Conservation (phyloP, 2,888 invertebrate genomes). For the Oligia strigilis region DNA sequence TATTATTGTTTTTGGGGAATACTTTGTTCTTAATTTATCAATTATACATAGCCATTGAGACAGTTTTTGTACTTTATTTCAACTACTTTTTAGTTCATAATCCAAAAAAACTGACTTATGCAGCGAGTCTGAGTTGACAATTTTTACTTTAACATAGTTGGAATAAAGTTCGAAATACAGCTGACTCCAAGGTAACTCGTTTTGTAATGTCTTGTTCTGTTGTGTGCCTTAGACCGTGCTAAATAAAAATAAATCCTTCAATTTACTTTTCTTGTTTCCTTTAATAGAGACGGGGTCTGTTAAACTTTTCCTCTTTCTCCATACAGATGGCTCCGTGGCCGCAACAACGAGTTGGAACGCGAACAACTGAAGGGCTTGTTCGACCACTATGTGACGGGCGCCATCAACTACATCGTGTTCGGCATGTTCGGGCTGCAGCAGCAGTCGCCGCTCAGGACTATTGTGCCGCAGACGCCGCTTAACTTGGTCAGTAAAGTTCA, state of each 20-base stretch:
- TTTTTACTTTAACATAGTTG: not conserved
- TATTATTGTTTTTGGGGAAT: constrained; percentile 30
- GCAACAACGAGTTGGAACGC: constrained; percentile 89
- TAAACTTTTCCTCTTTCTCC: not conserved
- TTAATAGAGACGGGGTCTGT: too few species aligned
- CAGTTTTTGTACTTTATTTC: not conserved
- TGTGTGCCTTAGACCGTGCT: not conserved
- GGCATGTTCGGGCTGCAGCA: constrained; percentile 94
- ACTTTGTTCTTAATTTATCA: not conserved
- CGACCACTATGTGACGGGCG: constrained; percentile 93
- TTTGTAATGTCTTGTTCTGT: not conserved
- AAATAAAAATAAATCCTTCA: not conserved
- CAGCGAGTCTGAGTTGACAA: not conserved
- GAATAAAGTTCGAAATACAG: not conserved
- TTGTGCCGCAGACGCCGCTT: constrained; percentile 95
- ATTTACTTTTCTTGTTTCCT: too few species aligned
- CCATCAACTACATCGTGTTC: constrained; percentile 93
- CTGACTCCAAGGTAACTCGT: not conserved
- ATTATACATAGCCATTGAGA: not conserved
- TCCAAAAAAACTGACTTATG: not conserved
- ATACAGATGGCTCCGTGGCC: constrained; percentile 92
- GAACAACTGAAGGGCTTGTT: constrained; percentile 91
- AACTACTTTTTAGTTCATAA: not conserved
- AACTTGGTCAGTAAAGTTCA: constrained; percentile 92
- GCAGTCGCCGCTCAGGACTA: constrained; percentile 94